Percentiles rank a stretch among this genome's conserved stretches.
Conservation (phyloP, 2,797 vertebrate genomes). For the Crocodylus rhombifer region DNA sequence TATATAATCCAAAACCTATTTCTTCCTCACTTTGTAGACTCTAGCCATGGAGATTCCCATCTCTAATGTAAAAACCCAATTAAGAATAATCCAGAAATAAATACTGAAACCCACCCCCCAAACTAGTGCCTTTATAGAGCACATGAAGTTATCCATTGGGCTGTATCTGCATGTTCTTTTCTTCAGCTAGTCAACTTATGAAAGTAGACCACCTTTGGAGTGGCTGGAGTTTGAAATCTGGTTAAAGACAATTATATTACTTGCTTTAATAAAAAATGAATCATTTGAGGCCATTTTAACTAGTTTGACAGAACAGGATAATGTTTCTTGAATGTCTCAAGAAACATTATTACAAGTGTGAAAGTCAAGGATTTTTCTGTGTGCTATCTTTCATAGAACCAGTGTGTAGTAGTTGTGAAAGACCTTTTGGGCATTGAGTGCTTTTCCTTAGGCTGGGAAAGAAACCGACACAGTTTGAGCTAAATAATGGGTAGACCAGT, state of each 20-base stretch:
- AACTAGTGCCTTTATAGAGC: neutral
- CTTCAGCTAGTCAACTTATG: neutral
- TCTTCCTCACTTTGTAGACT: conserved; percentile 18
- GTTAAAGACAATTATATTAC: neutral
- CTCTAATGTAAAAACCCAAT: conserved; percentile 26
- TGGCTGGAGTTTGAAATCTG: neutral
- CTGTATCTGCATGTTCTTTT: neutral
- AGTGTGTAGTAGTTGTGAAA: no score
- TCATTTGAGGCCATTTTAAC: conserved; percentile 5
- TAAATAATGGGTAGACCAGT: no score
- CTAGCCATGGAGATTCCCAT: conserved; percentile 30
- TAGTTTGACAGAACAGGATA: neutral
- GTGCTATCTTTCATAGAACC: no score
- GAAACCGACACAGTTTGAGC: no score
- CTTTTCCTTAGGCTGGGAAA: no score
- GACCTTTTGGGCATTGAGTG: no score
- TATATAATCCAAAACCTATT: conserved; percentile 37
- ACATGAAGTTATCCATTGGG: neutral
- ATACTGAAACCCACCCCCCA: conserved; percentile 15
- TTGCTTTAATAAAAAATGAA: conserved; percentile 33
- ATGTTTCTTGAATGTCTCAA: conserved; percentile 22
- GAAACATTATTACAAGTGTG: conserved; percentile 11
- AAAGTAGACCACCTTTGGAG: neutral
- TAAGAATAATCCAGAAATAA: neutral
- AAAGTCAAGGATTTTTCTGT: neutral